phyloP scores from a whole-genome alignment of 2,113 vertebrate genomes.

The Chroicocephalus ridibundus region DNA sequence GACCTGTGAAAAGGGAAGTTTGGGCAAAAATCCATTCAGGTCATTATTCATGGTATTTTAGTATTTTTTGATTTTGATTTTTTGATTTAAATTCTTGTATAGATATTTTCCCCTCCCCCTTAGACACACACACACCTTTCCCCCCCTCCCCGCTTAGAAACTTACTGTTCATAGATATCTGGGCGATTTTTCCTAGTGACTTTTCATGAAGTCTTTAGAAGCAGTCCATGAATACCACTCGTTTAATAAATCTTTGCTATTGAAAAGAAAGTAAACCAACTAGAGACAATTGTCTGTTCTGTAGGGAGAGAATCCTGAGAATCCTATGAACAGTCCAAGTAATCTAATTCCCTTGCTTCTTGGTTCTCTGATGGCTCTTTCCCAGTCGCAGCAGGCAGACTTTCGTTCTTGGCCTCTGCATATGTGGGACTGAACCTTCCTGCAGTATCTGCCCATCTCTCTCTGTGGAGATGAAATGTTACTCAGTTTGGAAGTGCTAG shows the following conservation, averaged over 20 bases:
- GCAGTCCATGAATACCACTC: neutral
- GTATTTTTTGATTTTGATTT: neutral
- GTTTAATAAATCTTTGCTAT: neutral
- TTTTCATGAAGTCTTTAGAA: neutral
- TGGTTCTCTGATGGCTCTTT: neutral
- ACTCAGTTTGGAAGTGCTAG: slow-evolving; percentile 21
- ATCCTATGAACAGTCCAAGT: neutral
- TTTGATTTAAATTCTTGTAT: neutral
- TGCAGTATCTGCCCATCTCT: neutral
- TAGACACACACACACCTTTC: too few relatives aligned
- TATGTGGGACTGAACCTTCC: neutral
- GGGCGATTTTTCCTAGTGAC: neutral
- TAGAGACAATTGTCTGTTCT: neutral
- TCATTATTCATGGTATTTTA: neutral
- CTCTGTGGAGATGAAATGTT: neutral
- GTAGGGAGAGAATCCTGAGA: neutral
- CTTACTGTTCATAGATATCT: neutral
- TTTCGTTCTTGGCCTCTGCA: neutral
- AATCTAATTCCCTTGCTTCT: neutral
- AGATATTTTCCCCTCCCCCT: neutral
- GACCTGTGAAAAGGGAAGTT: neutral
- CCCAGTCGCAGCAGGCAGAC: neutral
- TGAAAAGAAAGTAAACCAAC: slow-evolving; percentile 18
- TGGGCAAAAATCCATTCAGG: neutral
- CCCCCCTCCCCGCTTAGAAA: neutral